Base-by-base conservation (phyloP, 2,888 invertebrate species). In the Diarsia brunnea region DNA sequence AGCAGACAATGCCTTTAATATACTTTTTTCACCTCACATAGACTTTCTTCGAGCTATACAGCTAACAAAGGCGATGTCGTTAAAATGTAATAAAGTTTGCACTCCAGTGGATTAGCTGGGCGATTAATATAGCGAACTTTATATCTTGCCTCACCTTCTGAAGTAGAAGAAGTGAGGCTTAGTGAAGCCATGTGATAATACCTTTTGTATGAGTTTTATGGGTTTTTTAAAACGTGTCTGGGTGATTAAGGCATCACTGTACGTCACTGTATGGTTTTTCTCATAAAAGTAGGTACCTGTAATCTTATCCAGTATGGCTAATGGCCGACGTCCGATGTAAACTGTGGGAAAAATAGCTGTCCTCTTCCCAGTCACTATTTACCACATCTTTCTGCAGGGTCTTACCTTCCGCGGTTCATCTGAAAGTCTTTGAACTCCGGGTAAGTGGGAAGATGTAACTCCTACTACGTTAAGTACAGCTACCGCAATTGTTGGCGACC, bases 1-100 rank as follows among this genome's bases (percentile, higher is more conserved):
- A 24, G 38, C 53, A 65, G 69, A 79, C 83, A 79, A 68, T 81
- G 64, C 75, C 64, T 78, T 58, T 78, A 74, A 71, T 84, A 69
- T 31, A 58, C 69, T 55, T 73, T 81, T 77, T 75, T 53, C 8
- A 45, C 69, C 38, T 66, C 63, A 75, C 70, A 70, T 67, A 75
- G 60, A 51, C 61, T 71, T 72, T 53, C 60, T 64, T 61, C 49
- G 67, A 66, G 47, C 67, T 78, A 78, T 71, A 87, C 65, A 72
- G 55, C 69, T 78, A 75, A 55, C 85, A 82, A 87, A 78, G 73
- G 74, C 68, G 73, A 49, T 72, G 78, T 72, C 78, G 47, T 87
- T 78, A 87, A 81, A 78, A 64, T 73, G 27, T 64, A 38, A 43
- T 71, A 53, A 75, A 70, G 27, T 2, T 19, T 10, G 27, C 55